phyloP scores from a whole-genome alignment of 2,888 invertebrate species.

The Caenorhabditis doughertyi region DNA sequence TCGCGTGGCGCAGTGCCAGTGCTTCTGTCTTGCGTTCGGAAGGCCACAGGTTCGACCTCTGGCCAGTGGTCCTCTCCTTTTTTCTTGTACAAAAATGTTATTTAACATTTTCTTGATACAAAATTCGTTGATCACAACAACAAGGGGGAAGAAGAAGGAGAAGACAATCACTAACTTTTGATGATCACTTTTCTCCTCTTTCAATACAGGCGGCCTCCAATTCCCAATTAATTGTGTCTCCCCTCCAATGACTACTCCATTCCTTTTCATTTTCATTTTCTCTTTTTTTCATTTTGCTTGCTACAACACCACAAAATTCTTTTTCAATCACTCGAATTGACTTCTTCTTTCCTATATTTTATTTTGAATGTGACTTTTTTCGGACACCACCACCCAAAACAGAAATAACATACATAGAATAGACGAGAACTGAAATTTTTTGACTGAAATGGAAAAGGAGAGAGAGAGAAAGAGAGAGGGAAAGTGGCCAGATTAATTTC shows the following conservation, averaged over 20 bases:
- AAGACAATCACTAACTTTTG: not conserved
- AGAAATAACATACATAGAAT: conserved; percentile 15
- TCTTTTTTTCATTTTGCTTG: not conserved
- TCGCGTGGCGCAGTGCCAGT: no score
- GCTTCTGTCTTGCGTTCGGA: no score
- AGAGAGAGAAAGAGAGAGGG: conserved; percentile 22
- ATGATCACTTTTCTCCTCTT: not conserved
- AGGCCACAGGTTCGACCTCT: no score
- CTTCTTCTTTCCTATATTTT: not conserved
- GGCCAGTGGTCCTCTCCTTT: not conserved
- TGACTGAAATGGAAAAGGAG: not conserved
- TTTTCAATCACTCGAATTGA: conserved; percentile 48
- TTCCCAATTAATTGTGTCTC: conserved; percentile 23
- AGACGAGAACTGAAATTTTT: conserved; percentile 2
- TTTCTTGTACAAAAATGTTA: no score
- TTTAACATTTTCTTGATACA: no score
- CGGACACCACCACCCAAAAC: conserved; percentile 2
- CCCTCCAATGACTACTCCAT: not conserved
- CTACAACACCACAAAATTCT: not conserved
- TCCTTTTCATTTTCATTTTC: conserved; percentile 12
- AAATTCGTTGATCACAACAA: conserved; percentile 47
- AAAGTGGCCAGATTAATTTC: not conserved
- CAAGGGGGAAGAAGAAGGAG: not conserved
- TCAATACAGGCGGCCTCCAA: not conserved
- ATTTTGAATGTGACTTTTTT: not conserved